Evolutionary conservation across 2,113 vertebrate genomes (phyloP).

Genomic region (Mormoops blainvillei): DNA sequence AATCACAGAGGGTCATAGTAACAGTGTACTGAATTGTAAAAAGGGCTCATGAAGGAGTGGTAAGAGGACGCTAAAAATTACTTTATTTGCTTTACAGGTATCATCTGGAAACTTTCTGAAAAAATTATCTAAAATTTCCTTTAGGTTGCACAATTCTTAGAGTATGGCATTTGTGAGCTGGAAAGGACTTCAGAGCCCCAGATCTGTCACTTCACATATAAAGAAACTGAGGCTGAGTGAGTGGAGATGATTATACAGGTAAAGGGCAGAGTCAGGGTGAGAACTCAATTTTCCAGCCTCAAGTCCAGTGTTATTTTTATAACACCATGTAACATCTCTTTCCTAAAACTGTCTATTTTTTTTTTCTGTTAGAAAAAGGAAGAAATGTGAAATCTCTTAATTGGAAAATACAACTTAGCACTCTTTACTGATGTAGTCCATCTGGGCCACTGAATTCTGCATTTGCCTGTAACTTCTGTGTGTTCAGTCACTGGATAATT

Average conservation of each 20-base stretch:
- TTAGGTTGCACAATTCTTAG: not conserved
- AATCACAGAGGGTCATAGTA: not conserved
- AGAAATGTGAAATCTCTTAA: not conserved
- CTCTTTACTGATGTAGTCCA: not conserved
- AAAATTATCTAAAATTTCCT: not conserved
- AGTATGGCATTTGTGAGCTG: not conserved
- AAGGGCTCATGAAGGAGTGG: not conserved
- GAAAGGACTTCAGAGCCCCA: not conserved
- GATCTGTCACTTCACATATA: not conserved
- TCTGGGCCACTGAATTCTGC: not conserved
- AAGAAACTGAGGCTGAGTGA: not conserved
- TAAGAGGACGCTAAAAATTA: not conserved
- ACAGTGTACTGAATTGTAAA: not conserved
- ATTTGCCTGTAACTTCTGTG: not conserved
- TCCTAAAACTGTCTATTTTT: not conserved
- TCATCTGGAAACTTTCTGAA: not conserved
- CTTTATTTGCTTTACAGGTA: not conserved
- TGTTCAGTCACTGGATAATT: not conserved
- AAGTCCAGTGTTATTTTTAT: not conserved
- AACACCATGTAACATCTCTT: not conserved
- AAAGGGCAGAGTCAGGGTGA: not conserved
- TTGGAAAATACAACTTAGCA: not conserved
- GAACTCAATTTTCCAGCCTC: not conserved
- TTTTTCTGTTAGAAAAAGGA: not conserved
- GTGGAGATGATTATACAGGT: not conserved